Conservation (phyloP, 2,888 invertebrate species). For the Tetramorium bicarinatum region DNA sequence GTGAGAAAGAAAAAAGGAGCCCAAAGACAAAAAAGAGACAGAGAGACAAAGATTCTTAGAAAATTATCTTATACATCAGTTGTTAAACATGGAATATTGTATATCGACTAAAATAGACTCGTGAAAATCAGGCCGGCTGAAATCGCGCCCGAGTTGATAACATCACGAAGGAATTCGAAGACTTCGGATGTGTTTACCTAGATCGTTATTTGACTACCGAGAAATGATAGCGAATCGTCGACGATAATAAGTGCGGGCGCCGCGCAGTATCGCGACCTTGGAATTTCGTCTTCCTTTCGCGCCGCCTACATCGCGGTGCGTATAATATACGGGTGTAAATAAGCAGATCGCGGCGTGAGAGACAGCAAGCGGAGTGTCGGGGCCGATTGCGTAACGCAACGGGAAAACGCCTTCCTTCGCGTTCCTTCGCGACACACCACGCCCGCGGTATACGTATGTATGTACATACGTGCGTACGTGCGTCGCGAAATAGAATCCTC, state of each 20-base stretch:
- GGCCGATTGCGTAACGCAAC: conserved; percentile 60
- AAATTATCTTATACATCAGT: not conserved
- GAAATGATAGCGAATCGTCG: not conserved
- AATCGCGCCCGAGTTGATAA: not conserved
- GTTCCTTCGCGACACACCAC: conserved; percentile 45
- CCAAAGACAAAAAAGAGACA: not conserved
- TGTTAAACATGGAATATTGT: too few relatives aligned
- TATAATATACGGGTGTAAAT: conserved; percentile 39
- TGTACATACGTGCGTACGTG: not conserved
- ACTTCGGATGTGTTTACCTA: conserved; percentile 7
- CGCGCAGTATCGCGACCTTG: conserved; percentile 53
- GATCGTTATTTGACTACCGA: not conserved
- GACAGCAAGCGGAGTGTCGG: conserved; percentile 32
- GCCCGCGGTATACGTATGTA: conserved; percentile 46
- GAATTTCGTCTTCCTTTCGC: conserved; percentile 61
- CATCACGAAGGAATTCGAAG: not conserved
- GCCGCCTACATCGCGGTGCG: conserved; percentile 38
- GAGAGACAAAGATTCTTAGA: not conserved
- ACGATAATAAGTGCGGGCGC: conserved; percentile 7
- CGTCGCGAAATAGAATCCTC: conserved; percentile 53
- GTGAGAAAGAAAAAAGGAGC: not conserved
- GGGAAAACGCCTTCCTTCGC: conserved; percentile 36
- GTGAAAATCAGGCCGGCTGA: not conserved
- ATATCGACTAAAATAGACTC: not conserved
- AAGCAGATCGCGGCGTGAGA: conserved; percentile 37